phyloP scores from a whole-genome alignment of 1,140 invertebrate genomes.

The Teleogryllus occipitalis region DNA sequence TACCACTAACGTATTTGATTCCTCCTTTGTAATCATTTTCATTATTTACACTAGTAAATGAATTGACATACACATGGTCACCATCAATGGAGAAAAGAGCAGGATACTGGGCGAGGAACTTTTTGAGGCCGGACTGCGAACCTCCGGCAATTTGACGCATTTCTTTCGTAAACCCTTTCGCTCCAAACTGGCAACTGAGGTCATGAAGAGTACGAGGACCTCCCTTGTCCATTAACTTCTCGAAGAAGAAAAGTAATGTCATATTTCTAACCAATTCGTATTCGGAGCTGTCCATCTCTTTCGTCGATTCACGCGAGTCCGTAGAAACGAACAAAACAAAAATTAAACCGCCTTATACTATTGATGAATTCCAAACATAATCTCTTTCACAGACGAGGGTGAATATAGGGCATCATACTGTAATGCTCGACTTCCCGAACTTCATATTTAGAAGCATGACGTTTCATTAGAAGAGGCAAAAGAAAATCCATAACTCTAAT shows the following conservation, averaged over 20 bases:
- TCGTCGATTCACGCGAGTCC: too few relatives aligned
- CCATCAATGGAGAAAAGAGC: conserved; percentile 84
- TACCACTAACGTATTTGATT: conserved; percentile 38
- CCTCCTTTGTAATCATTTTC: conserved; percentile 23
- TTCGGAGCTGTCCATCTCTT: conserved; percentile 77
- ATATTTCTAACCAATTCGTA: conserved; percentile 89
- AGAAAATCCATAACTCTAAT: too few relatives aligned
- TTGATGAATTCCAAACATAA: too few relatives aligned
- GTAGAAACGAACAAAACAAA: too few relatives aligned
- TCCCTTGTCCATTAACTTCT: conserved; percentile 87
- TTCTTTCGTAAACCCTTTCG: conserved; percentile 91
- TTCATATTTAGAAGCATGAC: too few relatives aligned
- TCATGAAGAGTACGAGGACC: conserved; percentile 90
- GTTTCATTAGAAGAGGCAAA: too few relatives aligned
- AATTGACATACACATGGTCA: conserved; percentile 83
- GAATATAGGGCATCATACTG: too few relatives aligned
- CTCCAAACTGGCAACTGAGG: conserved; percentile 92
- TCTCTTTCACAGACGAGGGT: too few relatives aligned
- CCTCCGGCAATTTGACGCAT: conserved; percentile 91
- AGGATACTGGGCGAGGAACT: conserved; percentile 84
- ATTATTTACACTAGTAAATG: conserved; percentile 50
- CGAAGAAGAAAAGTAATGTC: conserved; percentile 92
- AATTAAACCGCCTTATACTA: too few relatives aligned
- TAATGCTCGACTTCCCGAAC: too few relatives aligned
- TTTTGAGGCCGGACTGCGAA: conserved; percentile 86